Percentiles rank a stretch among this genome's conserved stretches.
Evolutionary conservation across 2,888 invertebrate genomes (phyloP).

Genomic region (Cordilura impudica): DNA sequence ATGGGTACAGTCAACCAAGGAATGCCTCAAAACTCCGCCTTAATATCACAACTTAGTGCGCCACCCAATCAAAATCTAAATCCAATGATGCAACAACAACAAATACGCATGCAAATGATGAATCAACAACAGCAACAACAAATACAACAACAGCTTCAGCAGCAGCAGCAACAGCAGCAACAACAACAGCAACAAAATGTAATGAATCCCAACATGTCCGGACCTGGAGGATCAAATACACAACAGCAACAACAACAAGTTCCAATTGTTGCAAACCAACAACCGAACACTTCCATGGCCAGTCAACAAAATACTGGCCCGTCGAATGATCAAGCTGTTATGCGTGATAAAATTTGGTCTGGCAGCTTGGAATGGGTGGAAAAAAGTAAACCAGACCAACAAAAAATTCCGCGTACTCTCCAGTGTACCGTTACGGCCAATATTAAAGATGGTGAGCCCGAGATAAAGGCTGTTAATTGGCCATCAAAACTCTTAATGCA

Average conservation of each 20-base stretch:
- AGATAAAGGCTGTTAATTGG: conserved; percentile 95
- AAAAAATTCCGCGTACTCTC: conserved; percentile 86
- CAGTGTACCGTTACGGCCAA: conserved; percentile 87
- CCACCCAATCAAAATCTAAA: conserved; percentile 78
- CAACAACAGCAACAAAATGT: conserved; percentile 71
- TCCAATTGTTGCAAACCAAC: conserved; percentile 63
- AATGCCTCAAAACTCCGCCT: conserved; percentile 79
- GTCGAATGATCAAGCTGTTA: conserved; percentile 63
- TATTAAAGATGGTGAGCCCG: conserved; percentile 90
- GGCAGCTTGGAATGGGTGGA: conserved; percentile 96
- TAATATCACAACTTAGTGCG: conserved; percentile 82
- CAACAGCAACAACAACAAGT: conserved; percentile 65
- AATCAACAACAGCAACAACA: conserved; percentile 78
- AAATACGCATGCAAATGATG: conserved; percentile 74
- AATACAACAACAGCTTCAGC: conserved; percentile 71
- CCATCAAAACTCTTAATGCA: conserved; percentile 95
- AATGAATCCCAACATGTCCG: conserved; percentile 68
- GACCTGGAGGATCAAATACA: conserved; percentile 71
- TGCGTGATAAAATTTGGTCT: conserved; percentile 82
- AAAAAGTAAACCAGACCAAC: conserved; percentile 90
- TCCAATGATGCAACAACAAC: conserved; percentile 72
- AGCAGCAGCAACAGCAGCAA: conserved; percentile 69
- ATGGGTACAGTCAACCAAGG: conserved; percentile 63
- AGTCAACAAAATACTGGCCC: conserved; percentile 58
- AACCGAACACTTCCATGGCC: conserved; percentile 60